Percentiles rank a stretch among this genome's conserved stretches.
These are phyloP conservation scores for Threskiornis aethiopicus DNA, from an alignment of 2,797 vertebrate species.

Conservation along the genomic window DNA sequence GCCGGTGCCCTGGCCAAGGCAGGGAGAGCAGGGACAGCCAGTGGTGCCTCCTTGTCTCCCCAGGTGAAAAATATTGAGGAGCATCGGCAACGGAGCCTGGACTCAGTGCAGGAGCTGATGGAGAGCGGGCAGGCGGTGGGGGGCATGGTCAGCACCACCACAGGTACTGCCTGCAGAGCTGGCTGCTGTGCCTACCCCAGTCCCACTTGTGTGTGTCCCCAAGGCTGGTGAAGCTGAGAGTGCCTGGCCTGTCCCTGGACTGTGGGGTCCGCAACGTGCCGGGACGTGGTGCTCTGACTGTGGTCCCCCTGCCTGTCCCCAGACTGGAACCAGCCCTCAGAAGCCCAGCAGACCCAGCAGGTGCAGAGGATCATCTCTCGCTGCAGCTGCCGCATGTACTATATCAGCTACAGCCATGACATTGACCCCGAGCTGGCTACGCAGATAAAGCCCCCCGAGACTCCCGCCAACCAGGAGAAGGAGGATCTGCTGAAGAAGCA, in stretches of 20 bases:
- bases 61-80: slow-evolving; percentile 99
- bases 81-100: slow-evolving; percentile 91
- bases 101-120: slow-evolving; percentile 97
- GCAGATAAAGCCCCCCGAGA: slow-evolving; percentile 93
- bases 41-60: background rate
- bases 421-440: slow-evolving; percentile 94
- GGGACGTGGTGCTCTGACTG: rapidly evolving
- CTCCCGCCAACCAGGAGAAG: slow-evolving; percentile 88
- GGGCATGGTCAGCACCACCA: slow-evolving; percentile 98
- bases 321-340: slow-evolving; percentile 97
- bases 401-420: slow-evolving; percentile 98
- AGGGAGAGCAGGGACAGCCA: background rate
- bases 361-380: slow-evolving; percentile 98
- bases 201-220: rapidly evolving
- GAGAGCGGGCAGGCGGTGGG: slow-evolving; percentile 97
- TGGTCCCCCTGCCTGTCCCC: background rate
- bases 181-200: background rate
- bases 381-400: slow-evolving; percentile 98
- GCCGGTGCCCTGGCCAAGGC: background rate
- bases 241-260: rapidly evolving
- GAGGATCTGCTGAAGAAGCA: slow-evolving; percentile 97
- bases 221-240: background rate
- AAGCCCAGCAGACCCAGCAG: slow-evolving; percentile 92
- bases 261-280: rapidly evolving
- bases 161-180: slow-evolving; percentile 77